phyloP scores from a whole-genome alignment of 1,140 invertebrate species.

The Micrasema minimum region DNA sequence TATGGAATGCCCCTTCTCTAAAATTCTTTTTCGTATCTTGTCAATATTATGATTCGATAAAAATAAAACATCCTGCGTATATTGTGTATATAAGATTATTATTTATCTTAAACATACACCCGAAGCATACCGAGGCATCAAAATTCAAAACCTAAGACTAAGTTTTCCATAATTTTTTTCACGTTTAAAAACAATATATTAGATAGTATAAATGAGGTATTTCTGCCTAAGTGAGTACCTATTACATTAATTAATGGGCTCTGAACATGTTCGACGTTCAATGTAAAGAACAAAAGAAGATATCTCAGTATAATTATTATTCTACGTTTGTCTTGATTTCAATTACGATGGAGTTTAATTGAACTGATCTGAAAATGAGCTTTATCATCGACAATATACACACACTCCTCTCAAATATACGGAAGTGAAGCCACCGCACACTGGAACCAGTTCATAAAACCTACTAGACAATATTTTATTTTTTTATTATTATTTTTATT shows the following conservation, averaged over 20 bases:
- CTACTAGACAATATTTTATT: not conserved
- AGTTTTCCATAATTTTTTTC: not conserved
- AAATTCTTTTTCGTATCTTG: too few species aligned
- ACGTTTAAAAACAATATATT: not conserved
- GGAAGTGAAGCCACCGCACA: not conserved
- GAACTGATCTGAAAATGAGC: constrained; percentile 19
- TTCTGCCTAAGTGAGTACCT: not conserved
- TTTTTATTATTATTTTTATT: not conserved
- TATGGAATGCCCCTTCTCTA: too few species aligned
- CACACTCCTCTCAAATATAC: not conserved
- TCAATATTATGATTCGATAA: too few species aligned
- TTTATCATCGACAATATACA: constrained; percentile 14
- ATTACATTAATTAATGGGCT: not conserved
- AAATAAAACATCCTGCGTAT: too few species aligned
- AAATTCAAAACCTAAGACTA: too few species aligned
- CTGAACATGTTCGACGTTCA: not conserved
- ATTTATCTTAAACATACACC: too few species aligned
- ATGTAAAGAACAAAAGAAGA: not conserved
- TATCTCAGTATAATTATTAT: not conserved
- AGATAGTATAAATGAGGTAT: not conserved
- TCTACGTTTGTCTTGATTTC: not conserved
- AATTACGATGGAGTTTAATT: constrained; percentile 12
- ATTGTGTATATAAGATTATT: too few species aligned
- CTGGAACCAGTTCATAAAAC: not conserved
- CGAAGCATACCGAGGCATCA: too few species aligned